Conservation (phyloP, 2,113 vertebrate genomes). For the Pheucticus melanocephalus region DNA sequence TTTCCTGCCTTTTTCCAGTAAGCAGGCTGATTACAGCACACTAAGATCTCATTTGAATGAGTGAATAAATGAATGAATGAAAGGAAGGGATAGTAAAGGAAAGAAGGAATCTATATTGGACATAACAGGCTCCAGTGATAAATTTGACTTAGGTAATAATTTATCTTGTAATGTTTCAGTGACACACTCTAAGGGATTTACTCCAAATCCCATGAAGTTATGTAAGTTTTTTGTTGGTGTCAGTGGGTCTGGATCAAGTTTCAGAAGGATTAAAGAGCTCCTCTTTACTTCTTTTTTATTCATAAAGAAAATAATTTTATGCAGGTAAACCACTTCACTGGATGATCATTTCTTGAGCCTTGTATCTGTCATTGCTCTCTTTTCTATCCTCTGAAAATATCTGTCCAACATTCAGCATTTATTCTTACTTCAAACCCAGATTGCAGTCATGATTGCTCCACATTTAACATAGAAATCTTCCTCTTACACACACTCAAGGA, state of each 20-base stretch:
- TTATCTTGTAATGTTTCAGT: neutral
- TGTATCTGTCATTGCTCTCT: neutral
- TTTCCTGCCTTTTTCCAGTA: conserved; percentile 45
- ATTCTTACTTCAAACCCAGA: neutral
- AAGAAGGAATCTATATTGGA: neutral
- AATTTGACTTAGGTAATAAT: neutral
- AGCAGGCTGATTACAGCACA: neutral
- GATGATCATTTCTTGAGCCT: neutral
- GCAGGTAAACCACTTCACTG: neutral
- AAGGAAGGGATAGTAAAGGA: neutral
- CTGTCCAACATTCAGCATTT: neutral
- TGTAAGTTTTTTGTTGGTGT: neutral
- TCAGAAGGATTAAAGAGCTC: neutral
- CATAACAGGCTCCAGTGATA: neutral
- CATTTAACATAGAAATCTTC: neutral
- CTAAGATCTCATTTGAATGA: neutral
- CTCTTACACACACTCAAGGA: neutral
- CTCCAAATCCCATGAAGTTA: neutral
- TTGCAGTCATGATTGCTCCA: neutral
- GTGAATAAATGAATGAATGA: neutral
- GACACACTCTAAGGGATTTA: neutral
- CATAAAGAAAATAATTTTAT: neutral
- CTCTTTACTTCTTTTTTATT: neutral
- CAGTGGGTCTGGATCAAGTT: neutral
- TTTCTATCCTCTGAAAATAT: neutral